Evolutionary conservation across 2,888 invertebrate genomes (phyloP).

Genomic region (Yponomeuta malinellus): DNA sequence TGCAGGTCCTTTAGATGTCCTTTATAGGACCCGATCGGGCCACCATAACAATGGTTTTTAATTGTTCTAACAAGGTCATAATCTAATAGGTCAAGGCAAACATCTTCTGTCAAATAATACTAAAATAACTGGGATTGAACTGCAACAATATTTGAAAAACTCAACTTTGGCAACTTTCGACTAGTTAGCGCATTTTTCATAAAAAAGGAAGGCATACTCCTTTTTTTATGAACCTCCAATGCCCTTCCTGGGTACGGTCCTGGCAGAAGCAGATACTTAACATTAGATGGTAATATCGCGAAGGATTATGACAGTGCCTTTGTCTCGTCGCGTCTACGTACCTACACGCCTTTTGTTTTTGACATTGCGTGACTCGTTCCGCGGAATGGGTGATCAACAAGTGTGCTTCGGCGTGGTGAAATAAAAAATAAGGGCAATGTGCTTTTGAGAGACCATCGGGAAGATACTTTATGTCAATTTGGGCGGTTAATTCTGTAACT

Average conservation of each 20-base stretch:
- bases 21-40: no score
- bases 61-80: no score
- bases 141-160: no score
- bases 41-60: no score
- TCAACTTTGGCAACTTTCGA: no score
- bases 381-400: not conserved
- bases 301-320: conserved; percentile 6
- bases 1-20: no score
- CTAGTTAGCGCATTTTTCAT: no score
- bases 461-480: not conserved
- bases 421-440: not conserved
- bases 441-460: not conserved
- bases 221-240: not conserved
- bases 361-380: not conserved
- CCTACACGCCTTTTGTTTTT: conserved; percentile 4
- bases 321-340: not conserved
- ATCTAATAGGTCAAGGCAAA: no score
- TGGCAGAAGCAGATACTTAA: not conserved
- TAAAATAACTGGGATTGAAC: no score
- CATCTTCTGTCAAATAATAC: no score
- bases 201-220: no score
- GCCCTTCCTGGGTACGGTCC: not conserved
- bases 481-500: not conserved
- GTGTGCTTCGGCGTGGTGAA: not conserved
- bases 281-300: conserved; percentile 4